Conservation (phyloP, 2,113 vertebrate genomes). For the Sylvilagus bachmani region DNA sequence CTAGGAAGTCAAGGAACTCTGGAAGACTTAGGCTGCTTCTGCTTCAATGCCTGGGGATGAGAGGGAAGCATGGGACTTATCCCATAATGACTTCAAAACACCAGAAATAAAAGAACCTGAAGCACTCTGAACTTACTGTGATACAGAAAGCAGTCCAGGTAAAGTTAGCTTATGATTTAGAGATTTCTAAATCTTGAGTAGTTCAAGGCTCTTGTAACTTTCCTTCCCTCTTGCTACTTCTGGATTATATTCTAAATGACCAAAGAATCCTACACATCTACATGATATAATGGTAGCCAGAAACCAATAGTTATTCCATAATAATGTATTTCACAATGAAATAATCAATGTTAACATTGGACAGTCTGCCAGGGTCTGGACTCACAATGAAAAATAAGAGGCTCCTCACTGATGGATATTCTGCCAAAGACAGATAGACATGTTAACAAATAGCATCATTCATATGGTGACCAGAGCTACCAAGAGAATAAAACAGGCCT, state of each 20-base stretch:
- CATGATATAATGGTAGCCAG: neutral
- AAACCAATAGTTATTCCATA: conserved; percentile 24
- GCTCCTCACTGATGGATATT: neutral
- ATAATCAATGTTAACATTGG: neutral
- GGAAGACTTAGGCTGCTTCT: conserved; percentile 18
- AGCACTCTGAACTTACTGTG: neutral
- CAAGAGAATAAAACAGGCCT: neutral
- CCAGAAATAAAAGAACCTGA: conserved; percentile 15
- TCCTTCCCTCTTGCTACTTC: neutral
- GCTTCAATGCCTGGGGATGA: conserved; percentile 20
- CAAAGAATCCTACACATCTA: conserved; percentile 42
- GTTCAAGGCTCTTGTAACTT: conserved; percentile 14
- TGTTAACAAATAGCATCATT: conserved; percentile 34
- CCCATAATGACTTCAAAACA: neutral
- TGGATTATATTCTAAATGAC: conserved; percentile 32
- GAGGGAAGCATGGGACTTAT: neutral
- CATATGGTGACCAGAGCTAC: neutral
- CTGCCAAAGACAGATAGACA: neutral
- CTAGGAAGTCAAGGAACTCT: conserved; percentile 14
- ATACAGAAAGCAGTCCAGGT: neutral
- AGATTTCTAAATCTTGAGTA: conserved; percentile 39
- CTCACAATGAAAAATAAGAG: neutral
- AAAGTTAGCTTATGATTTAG: conserved; percentile 15
- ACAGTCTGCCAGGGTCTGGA: neutral
- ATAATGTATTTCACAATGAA: conserved; percentile 32